Evolutionary conservation across 2,888 invertebrate species (phyloP).

Genomic region (Tetranychus piercei): DNA sequence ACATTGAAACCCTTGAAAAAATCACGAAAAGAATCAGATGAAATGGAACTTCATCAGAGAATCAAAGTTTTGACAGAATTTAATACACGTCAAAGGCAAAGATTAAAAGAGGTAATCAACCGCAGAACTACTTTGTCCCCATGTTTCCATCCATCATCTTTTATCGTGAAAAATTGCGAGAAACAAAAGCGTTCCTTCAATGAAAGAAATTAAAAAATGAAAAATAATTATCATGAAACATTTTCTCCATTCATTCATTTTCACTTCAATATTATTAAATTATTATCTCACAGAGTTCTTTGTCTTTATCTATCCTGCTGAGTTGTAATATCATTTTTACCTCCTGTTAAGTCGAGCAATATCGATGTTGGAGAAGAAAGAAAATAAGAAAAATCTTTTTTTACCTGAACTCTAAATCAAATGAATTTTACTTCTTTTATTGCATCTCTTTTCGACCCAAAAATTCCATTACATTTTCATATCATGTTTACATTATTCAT

Average conservation of each 20-base stretch:
- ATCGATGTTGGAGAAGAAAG: background rate
- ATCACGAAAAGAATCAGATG: constrained; percentile 54
- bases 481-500: background rate
- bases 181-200: background rate
- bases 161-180: background rate
- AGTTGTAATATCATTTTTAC: background rate
- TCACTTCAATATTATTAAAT: background rate
- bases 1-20: constrained; percentile 57
- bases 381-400: too few relatives aligned
- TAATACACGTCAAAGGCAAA: constrained; percentile 62
- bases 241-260: background rate
- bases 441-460: background rate
- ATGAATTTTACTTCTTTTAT: background rate
- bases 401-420: too few relatives aligned
- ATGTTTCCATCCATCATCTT: background rate
- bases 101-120: constrained; percentile 47
- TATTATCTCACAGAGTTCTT: background rate
- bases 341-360: background rate
- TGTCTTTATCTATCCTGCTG: background rate
- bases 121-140: background rate
- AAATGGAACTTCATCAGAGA: constrained; percentile 49
- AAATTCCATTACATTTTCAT: background rate
- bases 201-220: background rate
- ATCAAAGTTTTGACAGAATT: constrained; percentile 62
- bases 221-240: background rate